Base-by-base conservation (phyloP, 2,797 vertebrate species). In the Schizopygopsis malacanthus region DNA sequence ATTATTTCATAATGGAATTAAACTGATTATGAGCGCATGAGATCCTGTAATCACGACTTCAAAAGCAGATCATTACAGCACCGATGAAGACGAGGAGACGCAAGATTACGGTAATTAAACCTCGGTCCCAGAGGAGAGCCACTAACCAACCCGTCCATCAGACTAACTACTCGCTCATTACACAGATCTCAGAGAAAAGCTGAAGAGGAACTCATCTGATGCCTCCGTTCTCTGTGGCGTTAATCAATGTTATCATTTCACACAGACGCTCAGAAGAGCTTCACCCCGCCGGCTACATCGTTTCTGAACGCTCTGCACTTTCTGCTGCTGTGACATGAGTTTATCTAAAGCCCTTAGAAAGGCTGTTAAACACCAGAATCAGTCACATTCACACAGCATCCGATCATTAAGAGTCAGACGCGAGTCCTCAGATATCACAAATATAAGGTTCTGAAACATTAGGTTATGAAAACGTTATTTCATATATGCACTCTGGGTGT, bases 41-140 rank as follows among this genome's bases (percentile, higher is more conserved):
- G 28, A 85, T 63, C 61, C 47, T 75, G n/a, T 88, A 84, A 88
- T 88, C 85, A 79, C 12, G 86, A 79, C 87, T 88, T 89, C 83
- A 88, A 75, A 88, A 81, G 87, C 82, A 41, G 43, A 80, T 86
- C 82, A 39, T 75, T 67, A 45, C 84, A 2, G 43, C 81, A 65
- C 79, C 33, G 82, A 65, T 83, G 77, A 59, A 81, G 82, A 65
- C 25, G 25, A 73, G 28, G 76, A 85, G 63, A 81, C 79, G 59
- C 63, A 79, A 90, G 81, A 87, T 82, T 88, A 56, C 76, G 83
- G 77, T 89, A 90, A 91, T 89, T 90, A 90, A 85, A 81, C 50
- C n/a, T 25, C 43, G 12, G 11, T 88, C 90, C 86, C 87, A 16
- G 54, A 80, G 73, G 88, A 81, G 52, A 83, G 69, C 72, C 71